Evolutionary conservation across 2,888 invertebrate genomes (phyloP), one percentile per base, ranked within the genome.

Genomic region (Dendrolimus pini): DNA sequence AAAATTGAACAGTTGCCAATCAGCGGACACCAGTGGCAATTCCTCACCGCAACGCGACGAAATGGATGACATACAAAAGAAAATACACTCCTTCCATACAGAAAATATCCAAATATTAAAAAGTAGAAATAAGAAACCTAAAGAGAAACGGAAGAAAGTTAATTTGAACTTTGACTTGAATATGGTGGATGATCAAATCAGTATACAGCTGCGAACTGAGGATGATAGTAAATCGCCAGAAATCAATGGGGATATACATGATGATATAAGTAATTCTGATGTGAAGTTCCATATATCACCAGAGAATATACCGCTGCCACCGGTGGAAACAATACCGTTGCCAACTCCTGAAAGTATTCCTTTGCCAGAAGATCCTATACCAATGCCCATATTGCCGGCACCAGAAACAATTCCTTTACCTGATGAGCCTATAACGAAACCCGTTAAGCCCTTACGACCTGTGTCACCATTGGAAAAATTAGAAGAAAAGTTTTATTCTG

Each of bases 61-160:
- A 68, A 91, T 92, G 84, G 92, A 92, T 64, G 93, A 93, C 67
- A 93, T 93, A 58, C 93, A 93, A 70, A 92, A 93, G 67, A 92
- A 92, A 64, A 86, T 93, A 62, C 92, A 93, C 67, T 93, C 92
- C 52, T 93, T 93, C 74, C 93, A 93, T 71, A 93, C 93, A 1
- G 93, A 92, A 69, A 93, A 93, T 71, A 93, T 93, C 62, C 88
- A 90, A 62, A 92, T 93, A 66, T 74, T 93, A 54, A 92, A 93
- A 67, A 93, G 93, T 58, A 87, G 93, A 62, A 93, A 93, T 60
- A 93, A 92, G 61, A 93, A 93, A 60, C 89, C 89, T 0, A 91
- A 91, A 64, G 91, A 91, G 66, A 91, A 91, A 63, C 82, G 91
- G 61, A 91, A 91, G 82, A 90, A 91, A 69, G 91, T 91, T n/a